Conservation (phyloP, 2,888 invertebrate genomes). For the Campoplex nolae region DNA sequence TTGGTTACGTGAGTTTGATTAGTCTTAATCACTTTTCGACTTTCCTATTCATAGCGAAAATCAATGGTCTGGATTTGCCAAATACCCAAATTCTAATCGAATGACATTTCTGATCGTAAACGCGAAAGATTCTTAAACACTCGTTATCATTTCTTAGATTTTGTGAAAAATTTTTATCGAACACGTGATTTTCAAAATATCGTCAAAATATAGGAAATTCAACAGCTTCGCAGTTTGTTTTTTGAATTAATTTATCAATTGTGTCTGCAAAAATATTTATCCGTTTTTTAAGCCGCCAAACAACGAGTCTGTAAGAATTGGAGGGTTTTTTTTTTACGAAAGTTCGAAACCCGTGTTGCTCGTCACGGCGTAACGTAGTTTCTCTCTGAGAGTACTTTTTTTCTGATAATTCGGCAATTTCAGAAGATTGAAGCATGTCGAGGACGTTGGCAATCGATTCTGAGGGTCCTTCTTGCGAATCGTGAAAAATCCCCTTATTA, state of each 20-base stretch:
- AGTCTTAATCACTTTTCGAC: background rate
- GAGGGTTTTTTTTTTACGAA: conserved; percentile 88
- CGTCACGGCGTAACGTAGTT: conserved; percentile 98
- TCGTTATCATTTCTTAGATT: background rate
- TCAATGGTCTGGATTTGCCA: background rate
- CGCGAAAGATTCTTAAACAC: background rate
- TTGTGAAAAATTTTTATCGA: background rate
- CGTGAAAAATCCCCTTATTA: conserved; percentile 98
- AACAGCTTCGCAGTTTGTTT: background rate
- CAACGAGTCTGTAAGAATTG: background rate
- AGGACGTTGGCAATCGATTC: conserved; percentile 98
- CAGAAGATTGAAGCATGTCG: conserved; percentile 99
- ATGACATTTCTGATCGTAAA: background rate
- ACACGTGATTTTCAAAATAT: background rate
- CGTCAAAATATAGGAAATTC: background rate
- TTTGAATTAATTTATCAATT: background rate
- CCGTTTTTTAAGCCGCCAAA: background rate
- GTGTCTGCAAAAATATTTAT: background rate
- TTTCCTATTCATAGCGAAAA: background rate
- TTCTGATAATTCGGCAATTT: conserved; percentile 99
- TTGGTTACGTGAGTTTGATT: no score
- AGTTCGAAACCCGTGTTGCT: conserved; percentile 99
- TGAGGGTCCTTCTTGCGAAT: conserved; percentile 97
- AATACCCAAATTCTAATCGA: background rate
- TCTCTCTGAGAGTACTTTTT: conserved; percentile 96